Evolutionary conservation across 2,113 vertebrate species (phyloP).

Genomic region (Anhinga anhinga): DNA sequence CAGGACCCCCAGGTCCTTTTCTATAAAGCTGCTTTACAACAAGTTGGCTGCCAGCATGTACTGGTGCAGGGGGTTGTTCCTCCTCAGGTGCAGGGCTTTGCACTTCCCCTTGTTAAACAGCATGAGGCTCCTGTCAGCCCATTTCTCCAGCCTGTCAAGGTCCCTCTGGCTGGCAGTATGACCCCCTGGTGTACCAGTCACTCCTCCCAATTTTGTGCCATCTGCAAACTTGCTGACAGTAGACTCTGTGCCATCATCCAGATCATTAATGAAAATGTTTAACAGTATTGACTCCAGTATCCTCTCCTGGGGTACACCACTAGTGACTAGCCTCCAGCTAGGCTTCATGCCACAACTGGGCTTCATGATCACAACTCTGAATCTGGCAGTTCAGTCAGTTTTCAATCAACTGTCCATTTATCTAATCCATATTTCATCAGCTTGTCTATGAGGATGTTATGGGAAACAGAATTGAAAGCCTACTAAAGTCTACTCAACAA

Average conservation of each 20-base stretch:
- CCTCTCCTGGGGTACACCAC: neutral
- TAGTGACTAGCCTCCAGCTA: neutral
- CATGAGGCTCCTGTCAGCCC: neutral
- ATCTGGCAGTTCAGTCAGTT: neutral
- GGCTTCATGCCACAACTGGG: neutral
- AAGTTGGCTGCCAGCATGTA: neutral
- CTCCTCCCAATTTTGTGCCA: neutral
- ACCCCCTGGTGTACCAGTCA: neutral
- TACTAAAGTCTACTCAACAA: neutral
- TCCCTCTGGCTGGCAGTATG: neutral
- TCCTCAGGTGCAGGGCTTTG: neutral
- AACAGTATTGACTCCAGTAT: neutral
- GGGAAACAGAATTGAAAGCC: neutral
- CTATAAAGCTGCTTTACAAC: neutral
- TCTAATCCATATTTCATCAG: neutral
- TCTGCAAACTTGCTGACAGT: neutral
- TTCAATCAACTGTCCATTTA: neutral
- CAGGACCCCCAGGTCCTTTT: neutral
- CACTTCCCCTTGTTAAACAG: neutral
- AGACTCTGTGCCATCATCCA: neutral
- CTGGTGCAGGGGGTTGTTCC: neutral
- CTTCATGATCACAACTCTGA: neutral
- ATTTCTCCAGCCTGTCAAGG: neutral
- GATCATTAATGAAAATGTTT: neutral
- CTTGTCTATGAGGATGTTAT: neutral